Evolutionary conservation across 2,113 vertebrate genomes (phyloP).

Genomic region (Corydoras sp.): DNA sequence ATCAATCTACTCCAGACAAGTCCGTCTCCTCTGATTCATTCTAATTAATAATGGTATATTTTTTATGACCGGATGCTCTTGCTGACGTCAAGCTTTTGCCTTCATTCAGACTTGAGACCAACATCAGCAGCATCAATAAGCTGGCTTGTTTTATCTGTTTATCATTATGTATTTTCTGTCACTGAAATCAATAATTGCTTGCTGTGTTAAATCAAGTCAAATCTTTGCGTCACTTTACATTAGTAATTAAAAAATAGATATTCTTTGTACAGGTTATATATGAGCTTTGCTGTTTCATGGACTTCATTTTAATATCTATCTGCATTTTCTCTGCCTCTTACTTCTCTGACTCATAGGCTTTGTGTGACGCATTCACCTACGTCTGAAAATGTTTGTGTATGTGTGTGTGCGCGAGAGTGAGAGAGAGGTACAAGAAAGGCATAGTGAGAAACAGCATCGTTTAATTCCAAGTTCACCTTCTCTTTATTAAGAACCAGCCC

Average conservation of each 20-base stretch:
- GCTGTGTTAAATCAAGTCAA: no score
- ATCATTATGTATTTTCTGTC: no score
- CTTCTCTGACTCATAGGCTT: slow-evolving; percentile 40
- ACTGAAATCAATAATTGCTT: no score
- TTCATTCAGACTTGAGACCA: no score
- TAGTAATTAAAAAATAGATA: not conserved
- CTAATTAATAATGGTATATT: no score
- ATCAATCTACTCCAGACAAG: no score
- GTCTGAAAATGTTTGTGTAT: slow-evolving; percentile 11
- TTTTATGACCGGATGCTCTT: no score
- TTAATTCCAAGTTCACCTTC: slow-evolving; percentile 5
- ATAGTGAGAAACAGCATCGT: slow-evolving; percentile 9
- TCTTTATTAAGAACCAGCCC: no score
- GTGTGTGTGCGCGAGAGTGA: not conserved
- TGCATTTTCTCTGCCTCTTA: not conserved
- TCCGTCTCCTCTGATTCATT: no score
- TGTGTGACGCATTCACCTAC: slow-evolving; percentile 36
- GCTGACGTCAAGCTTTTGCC: no score
- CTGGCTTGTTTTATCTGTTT: no score
- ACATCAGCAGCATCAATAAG: no score
- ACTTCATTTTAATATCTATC: not conserved
- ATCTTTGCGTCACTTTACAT: not conserved
- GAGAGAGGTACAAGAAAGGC: not conserved
- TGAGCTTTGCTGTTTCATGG: not conserved
- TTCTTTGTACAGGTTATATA: not conserved